A percentile compares a stretch with the other conserved stretches of the same genome.
Conservation (phyloP, 2,888 invertebrate species). For the Andrena hattorfiana region DNA sequence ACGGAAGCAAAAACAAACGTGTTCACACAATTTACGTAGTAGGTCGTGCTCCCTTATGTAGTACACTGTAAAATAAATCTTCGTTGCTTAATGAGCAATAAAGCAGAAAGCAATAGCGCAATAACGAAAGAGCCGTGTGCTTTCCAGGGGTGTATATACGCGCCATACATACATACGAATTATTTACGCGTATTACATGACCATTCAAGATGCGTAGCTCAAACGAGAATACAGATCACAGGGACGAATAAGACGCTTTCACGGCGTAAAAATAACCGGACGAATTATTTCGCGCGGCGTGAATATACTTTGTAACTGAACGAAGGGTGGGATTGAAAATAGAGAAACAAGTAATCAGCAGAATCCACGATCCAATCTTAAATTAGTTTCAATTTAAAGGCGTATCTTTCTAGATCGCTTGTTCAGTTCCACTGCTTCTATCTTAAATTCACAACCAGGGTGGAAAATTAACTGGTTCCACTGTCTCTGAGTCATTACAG, state of each 20-base stretch:
- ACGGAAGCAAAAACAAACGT: no score
- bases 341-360: slow-evolving; percentile 50
- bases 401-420: background rate
- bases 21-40: no score
- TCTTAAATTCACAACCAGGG: background rate
- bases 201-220: background rate
- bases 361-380: slow-evolving; percentile 17
- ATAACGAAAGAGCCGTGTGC: slow-evolving; percentile 41
- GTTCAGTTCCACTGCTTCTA: background rate
- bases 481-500: no score
- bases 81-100: background rate
- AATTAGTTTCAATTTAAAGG: slow-evolving; percentile 38
- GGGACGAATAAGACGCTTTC: slow-evolving; percentile 28
- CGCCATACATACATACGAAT: background rate
- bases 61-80: background rate
- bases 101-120: slow-evolving; percentile 1
- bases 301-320: slow-evolving; percentile 50
- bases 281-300: slow-evolving; percentile 29
- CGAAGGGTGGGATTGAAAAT: slow-evolving; percentile 39
- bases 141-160: background rate
- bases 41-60: no score
- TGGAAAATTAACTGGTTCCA: background rate
- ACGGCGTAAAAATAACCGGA: slow-evolving; percentile 51
- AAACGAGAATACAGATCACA: background rate
- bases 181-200: slow-evolving; percentile 17